Base-by-base conservation (phyloP, 2,113 vertebrate genomes). In the Vanacampus margaritifer region DNA sequence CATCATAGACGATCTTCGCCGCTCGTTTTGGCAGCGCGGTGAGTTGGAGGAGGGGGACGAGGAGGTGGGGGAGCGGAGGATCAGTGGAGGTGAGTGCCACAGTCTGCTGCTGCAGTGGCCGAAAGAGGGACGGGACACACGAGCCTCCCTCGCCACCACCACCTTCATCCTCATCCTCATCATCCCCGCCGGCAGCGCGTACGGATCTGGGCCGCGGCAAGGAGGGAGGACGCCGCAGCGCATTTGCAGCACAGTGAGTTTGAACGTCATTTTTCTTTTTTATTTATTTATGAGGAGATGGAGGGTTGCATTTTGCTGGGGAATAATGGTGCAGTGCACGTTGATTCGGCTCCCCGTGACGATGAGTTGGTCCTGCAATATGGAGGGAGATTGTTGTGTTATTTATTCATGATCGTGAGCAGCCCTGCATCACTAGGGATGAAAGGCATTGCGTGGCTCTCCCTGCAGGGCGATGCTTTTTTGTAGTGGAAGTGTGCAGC, bases 31-130 rank as follows among this genome's bases (percentile, higher is more conserved):
- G 79, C 83, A 74, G 77, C 64, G 37, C 79, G n/a, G 74, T 71
- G 74, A 70, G 86, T 82, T 73, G 80, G 72, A 71, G 46, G 83
- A 68, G 26, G 28, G 32, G 16, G 43, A 6, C 19, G 58, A 19
- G 58, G 10, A 11, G 37, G 39, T 8, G 37, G 68, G 76, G 79
- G 70, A 79, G 79, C 35, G 59, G 70, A 72, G 84, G 57, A 83
- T 64, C 81, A 54, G 79, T 73, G 76, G 59, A 62, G 59, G 59
- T 41, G 59, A 62, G 86, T 78, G 85, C 74, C 86, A 83, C 85
- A 85, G 76, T 74, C 77, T 84, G 79, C 81, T 81, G 82, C 82
- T 85, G 85, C 88, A 86, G 81, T 81, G 74, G 84, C 79, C 37
- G 83, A n/a, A n/a, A 77, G 56, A 50, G 50, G 68, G 68, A 62